phyloP scores from a whole-genome alignment of 2,797 vertebrate genomes.

The Acropternis orthonyx region DNA sequence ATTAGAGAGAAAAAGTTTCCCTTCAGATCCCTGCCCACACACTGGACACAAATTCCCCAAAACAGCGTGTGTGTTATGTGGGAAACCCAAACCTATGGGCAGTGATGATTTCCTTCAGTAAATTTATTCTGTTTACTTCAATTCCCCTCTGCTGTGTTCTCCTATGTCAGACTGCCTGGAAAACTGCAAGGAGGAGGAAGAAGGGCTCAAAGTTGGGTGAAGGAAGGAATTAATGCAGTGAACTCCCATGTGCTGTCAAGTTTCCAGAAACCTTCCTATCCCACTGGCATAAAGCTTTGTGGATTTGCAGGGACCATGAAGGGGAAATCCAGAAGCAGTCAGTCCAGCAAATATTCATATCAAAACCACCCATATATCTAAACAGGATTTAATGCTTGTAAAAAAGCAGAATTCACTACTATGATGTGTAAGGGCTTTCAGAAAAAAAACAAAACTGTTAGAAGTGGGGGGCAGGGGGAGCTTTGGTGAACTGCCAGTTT shows the following conservation, averaged over 20 bases:
- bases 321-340: background rate
- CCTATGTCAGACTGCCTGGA: background rate
- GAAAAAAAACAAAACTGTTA: background rate
- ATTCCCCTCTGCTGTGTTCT: background rate
- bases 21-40: background rate
- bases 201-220: background rate
- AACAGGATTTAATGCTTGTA: slow-evolving; percentile 14
- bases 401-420: background rate
- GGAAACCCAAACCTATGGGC: background rate
- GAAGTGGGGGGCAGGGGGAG: background rate
- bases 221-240: background rate
- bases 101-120: background rate
- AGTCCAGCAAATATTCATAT: background rate
- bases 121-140: background rate
- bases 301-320: background rate
- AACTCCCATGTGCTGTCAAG: background rate
- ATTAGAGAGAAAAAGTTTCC: background rate
- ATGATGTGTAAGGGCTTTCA: background rate
- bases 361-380: background rate
- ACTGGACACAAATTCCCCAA: rapidly evolving
- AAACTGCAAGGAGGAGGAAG: background rate
- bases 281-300: background rate
- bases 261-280: background rate
- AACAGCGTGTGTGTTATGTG: background rate
- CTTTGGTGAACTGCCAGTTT: background rate